phyloP scores from a whole-genome alignment of 2,888 invertebrate species.

The Agrotis ipsilon region DNA sequence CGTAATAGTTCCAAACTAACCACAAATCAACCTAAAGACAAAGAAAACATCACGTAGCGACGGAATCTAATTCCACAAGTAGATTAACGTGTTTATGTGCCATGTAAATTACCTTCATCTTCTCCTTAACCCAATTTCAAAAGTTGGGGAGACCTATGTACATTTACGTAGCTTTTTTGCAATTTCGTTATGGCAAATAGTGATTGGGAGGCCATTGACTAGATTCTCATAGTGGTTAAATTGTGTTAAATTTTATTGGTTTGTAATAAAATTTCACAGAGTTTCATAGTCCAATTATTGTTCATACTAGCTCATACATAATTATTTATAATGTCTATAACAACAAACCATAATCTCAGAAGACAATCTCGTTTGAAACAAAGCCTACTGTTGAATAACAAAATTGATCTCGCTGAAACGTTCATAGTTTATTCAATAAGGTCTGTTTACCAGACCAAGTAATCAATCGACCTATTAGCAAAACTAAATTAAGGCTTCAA shows the following conservation, averaged over 20 bases:
- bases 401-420: constrained; percentile 16
- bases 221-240: not conserved
- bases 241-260: not conserved
- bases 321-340: not conserved
- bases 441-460: constrained; percentile 3
- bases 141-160: constrained; percentile 34
- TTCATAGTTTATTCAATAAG: constrained; percentile 7
- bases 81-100: constrained; percentile 48
- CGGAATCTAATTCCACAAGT: constrained; percentile 45
- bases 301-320: not conserved
- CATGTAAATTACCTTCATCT: constrained; percentile 60
- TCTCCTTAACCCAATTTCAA: constrained; percentile 72
- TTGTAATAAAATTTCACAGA: not conserved
- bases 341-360: not conserved
- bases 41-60: constrained; percentile 5
- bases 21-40: not conserved
- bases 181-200: no score
- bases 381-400: not conserved
- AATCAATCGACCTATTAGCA: constrained; percentile 4
- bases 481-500: constrained; percentile 17
- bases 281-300: not conserved
- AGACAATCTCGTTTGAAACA: not conserved
- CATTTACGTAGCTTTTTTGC: constrained; percentile 20
- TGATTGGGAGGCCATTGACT: constrained; percentile 4
- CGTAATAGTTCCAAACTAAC: not conserved